phyloP scores from a whole-genome alignment of 1,140 invertebrate genomes.

The Popillia japonica region DNA sequence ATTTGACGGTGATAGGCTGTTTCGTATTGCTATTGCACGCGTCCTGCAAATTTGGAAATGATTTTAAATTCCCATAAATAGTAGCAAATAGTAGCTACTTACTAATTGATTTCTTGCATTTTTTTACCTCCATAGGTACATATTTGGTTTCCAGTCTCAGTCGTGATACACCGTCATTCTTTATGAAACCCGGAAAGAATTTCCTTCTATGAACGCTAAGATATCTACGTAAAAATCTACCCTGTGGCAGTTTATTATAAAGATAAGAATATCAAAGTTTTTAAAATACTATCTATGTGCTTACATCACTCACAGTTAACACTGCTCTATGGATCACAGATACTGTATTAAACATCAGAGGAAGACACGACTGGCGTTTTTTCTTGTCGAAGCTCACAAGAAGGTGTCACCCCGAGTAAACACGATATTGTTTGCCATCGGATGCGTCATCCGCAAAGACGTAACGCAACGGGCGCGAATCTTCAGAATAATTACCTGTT shows the following conservation, averaged over 20 bases:
- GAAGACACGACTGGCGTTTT: background rate
- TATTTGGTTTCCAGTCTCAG: background rate
- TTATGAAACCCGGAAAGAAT: background rate
- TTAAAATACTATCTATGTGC: background rate
- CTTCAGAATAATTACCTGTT: conserved; percentile 28
- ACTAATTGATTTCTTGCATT: background rate
- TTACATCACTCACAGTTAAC: background rate
- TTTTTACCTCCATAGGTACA: background rate
- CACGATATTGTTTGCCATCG: background rate
- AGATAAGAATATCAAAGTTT: background rate
- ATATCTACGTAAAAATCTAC: background rate
- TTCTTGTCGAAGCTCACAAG: background rate
- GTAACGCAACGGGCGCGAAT: background rate
- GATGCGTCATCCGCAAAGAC: background rate
- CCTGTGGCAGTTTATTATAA: background rate
- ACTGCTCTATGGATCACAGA: background rate
- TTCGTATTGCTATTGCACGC: background rate
- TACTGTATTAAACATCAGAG: background rate
- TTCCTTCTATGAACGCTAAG: background rate
- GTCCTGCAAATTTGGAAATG: background rate
- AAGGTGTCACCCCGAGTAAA: background rate
- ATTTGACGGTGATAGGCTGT: conserved; percentile 2
- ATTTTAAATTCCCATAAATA: background rate
- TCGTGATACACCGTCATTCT: background rate
- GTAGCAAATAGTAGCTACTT: background rate